Evolutionary conservation across 2,113 vertebrate species (phyloP), one percentile per base, ranked within the genome.

Genomic region (Lynx canadensis): DNA sequence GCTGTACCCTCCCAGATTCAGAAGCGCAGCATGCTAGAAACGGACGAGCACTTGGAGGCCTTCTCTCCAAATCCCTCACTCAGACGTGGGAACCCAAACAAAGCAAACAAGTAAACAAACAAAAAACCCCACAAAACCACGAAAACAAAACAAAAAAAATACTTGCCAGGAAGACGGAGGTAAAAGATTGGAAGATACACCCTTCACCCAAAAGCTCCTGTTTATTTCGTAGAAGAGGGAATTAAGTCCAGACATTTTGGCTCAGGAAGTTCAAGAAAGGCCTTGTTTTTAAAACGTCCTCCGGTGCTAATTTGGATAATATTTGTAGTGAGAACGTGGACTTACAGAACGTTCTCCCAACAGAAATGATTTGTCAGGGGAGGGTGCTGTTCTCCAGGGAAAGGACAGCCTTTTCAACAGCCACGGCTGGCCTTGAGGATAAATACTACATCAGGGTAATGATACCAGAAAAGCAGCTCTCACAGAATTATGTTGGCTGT

Each of bases 281-380:
- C 48, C 78, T 97, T 96, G 91, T 94, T 97, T 97, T 82, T 21
- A 19, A 91, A 96, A 89, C 50, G 52, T 87, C 95, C 90, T 92
- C 86, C 74, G 71, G 45, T 41, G 29, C 55, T 89, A 83, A 41
- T 29, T 5, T 89, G 73, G 66, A 38, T 89, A 55, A 82, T 86
- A 89, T 82, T n/a, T 95, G 86, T 2, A 63, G 66, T 57, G 68
- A 93, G 95, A 97, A 98, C 89, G 78, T 1, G 41, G 92, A 80
- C 87, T 98, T 81, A 98, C 96, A 97, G 89, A 97, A 95, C 96
- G 96, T 98, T 97, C 96, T 95, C 96, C 89, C 74, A 86, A 13
- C 66, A 96, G 78, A 91, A 91, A 96, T 86, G 96, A 76, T 98
- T 92, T 92, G 90, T 96, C 71, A 11, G 23, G 60, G 50, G 92